Evolutionary conservation across 2,888 invertebrate species (phyloP), one percentile per base, ranked within the genome.

Genomic region (Dynastes tityus): DNA sequence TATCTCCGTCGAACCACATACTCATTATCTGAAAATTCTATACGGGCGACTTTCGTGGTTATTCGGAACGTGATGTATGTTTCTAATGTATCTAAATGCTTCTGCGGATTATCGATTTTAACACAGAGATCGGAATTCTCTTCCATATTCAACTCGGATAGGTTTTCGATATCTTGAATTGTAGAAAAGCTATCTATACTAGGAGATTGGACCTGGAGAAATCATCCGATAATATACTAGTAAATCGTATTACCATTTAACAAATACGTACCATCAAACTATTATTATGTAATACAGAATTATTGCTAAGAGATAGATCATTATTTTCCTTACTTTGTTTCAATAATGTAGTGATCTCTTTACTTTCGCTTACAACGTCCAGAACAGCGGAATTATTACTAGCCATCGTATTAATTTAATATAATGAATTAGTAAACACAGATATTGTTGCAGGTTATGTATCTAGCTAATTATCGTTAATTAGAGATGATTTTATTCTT

Each of bases 91-190:
- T 93, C 93, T 65, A 93, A 89, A 87, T 94, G 93, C 85, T 94
- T 94, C 84, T 94, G 94, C 5, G 94, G 94, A 88, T 92, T 93
- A 84, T 94, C 94, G 49, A 94, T 93, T 87, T 91, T 90, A 2
- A 94, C 91, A 86, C 92, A 92, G 16, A 94, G 86, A 85, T 94
- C 94, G 5, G 90, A 88, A 76, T 89, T 87, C 80, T 89, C 90
- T 82, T 91, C 91, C 82, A 90, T 86, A 80, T 90, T 90, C 80
- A 91, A 88, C 81, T 91, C 91, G 0, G 91, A 90, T 55, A 90
- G 83, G 78, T 88, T 90, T 82, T 92, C 92, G 65, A 91, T 90
- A 81, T 92, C 92, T 61, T 91, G 90, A 78, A 92, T 88, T 29
- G 92, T 91, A 1, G 91, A 92, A 84, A 92, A 92, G 84, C 92